Conservation (phyloP, 2,797 vertebrate species). For the Hoplostethus atlanticus region DNA sequence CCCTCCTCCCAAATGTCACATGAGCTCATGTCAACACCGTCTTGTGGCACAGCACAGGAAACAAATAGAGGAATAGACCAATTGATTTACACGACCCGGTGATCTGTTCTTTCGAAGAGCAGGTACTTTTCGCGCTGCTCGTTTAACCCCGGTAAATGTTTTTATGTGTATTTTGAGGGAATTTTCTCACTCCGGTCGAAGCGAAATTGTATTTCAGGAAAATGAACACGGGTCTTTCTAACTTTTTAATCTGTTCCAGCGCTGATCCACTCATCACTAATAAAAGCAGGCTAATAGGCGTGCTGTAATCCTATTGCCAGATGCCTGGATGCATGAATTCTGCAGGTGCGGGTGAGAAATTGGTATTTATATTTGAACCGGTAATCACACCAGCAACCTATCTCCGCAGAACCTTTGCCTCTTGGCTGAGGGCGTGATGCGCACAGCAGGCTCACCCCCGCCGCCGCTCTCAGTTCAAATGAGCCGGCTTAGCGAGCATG, state of each 20-base stretch:
- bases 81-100: conserved; percentile 20
- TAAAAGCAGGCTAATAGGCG: conserved; percentile 72
- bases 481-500: conserved; percentile 93
- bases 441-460: conserved; percentile 90
- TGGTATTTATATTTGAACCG: conserved; percentile 86
- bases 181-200: background rate
- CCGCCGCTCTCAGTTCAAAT: conserved; percentile 88
- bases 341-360: conserved; percentile 87
- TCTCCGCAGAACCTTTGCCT: conserved; percentile 75
- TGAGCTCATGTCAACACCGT: conserved; percentile 65
- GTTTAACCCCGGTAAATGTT: background rate
- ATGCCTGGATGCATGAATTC: conserved; percentile 78
- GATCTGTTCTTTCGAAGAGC: conserved; percentile 20
- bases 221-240: conserved; percentile 19
- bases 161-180: background rate
- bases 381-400: conserved; percentile 88
- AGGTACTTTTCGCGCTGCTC: conserved; percentile 8
- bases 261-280: conserved; percentile 66
- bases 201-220: too few species aligned
- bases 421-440: conserved; percentile 85
- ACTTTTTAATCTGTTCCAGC: conserved; percentile 63
- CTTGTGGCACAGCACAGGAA: conserved; percentile 39
- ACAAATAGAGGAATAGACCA: conserved; percentile 36
- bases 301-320: conserved; percentile 74
- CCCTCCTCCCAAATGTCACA: conserved; percentile 73